phyloP scores from a whole-genome alignment of 2,113 vertebrate genomes.

The Guaruba guarouba region DNA sequence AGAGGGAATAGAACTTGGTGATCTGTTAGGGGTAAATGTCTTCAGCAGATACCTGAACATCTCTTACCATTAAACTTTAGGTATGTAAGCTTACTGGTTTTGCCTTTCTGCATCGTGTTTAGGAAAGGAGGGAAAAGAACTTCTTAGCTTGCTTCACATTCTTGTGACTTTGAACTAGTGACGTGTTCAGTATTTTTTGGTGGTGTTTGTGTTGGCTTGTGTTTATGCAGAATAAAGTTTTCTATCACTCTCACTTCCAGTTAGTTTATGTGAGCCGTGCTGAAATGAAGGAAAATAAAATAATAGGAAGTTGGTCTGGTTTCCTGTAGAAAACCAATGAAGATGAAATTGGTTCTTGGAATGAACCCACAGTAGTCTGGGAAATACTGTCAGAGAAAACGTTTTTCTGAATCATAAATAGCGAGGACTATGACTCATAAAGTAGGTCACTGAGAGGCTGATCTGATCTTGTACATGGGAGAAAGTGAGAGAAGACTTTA shows the following conservation, averaged over 20 bases:
- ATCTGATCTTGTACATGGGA: slow-evolving; percentile 64
- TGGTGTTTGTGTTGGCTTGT: slow-evolving; percentile 74
- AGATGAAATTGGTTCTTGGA: slow-evolving; percentile 83
- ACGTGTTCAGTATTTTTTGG: slow-evolving; percentile 48
- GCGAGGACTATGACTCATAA: slow-evolving; percentile 75
- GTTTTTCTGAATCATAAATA: slow-evolving; percentile 79
- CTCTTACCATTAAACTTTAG: background rate
- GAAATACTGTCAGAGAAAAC: slow-evolving; percentile 76
- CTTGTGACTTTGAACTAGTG: slow-evolving; percentile 42
- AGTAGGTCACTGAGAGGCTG: slow-evolving; percentile 73
- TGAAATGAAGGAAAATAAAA: slow-evolving; percentile 83
- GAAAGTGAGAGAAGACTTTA: slow-evolving; percentile 69
- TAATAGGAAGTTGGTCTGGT: slow-evolving; percentile 82
- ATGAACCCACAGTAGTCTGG: slow-evolving; percentile 75
- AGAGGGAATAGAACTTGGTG: background rate
- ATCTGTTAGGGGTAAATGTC: background rate
- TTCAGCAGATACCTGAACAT: background rate
- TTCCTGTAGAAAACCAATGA: slow-evolving; percentile 83
- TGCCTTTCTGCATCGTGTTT: background rate
- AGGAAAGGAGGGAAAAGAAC: background rate
- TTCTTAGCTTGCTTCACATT: slow-evolving; percentile 54
- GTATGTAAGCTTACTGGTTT: background rate
- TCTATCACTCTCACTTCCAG: slow-evolving; percentile 75
- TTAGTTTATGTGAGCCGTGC: slow-evolving; percentile 75
- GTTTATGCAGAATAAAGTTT: slow-evolving; percentile 59